A percentile compares a stretch with the other conserved stretches of the same genome.
These are phyloP conservation scores for Gambusia holbrooki DNA, from an alignment of 2,113 vertebrate species.

Conservation along the genomic window DNA sequence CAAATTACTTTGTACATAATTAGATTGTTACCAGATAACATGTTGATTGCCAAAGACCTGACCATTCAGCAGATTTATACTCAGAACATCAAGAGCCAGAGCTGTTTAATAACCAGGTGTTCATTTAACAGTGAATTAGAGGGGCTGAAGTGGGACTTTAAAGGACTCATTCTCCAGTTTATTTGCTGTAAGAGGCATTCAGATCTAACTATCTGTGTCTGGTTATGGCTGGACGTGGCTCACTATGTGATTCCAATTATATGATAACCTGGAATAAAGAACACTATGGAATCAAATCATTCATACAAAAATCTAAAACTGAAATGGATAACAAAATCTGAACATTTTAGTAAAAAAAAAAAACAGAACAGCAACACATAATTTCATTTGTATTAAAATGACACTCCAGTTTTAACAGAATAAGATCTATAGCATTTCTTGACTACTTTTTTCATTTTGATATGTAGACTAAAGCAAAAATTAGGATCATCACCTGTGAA, in stretches of 20 bases:
- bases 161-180: conserved; percentile 9
- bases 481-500: neutral
- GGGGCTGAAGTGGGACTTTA: conserved; percentile 18
- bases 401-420: neutral
- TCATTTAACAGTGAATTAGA: conserved; percentile 18
- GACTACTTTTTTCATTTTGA: neutral
- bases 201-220: conserved; percentile 24
- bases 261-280: neutral
- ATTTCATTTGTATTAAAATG: neutral
- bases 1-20: conserved; percentile 46
- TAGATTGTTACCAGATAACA: conserved; percentile 60
- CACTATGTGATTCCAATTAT: neutral
- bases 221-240: neutral
- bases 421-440: neutral
- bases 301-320: neutral
- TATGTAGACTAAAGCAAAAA: neutral
- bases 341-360: neutral
- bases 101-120: conserved; percentile 23
- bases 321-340: neutral
- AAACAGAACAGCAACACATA: neutral
- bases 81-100: conserved; percentile 14
- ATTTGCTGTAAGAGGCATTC: conserved; percentile 26
- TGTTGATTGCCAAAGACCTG: conserved; percentile 85
- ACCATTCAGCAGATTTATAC: conserved; percentile 55
- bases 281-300: neutral